Conservation (phyloP, 2,888 invertebrate species). For the Hetaerina titia region DNA sequence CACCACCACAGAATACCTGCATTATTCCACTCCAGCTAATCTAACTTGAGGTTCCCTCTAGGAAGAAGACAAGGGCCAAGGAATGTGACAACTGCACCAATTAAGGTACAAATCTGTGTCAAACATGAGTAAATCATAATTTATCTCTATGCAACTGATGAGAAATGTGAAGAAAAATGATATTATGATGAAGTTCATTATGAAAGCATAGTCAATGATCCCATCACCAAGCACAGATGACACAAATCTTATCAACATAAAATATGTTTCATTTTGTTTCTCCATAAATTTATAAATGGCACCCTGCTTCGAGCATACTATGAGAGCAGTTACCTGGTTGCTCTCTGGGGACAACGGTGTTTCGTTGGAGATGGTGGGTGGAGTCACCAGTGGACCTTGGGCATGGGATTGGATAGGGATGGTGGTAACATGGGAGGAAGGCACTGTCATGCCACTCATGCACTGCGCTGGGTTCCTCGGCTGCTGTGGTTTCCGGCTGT, state of each 20-base stretch:
- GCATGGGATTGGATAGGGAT: conserved; percentile 62
- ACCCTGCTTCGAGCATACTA: conserved; percentile 55
- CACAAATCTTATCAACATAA: conserved; percentile 6
- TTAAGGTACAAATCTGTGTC: neutral
- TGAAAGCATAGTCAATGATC: conserved; percentile 22
- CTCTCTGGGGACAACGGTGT: conserved; percentile 66
- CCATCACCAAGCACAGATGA: conserved; percentile 24
- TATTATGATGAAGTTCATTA: conserved; percentile 23
- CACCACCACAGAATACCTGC: conserved; percentile 61
- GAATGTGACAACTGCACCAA: conserved; percentile 20
- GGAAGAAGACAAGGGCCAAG: conserved; percentile 13
- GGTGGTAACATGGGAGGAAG: conserved; percentile 60
- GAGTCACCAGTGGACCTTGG: conserved; percentile 62
- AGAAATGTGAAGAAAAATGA: conserved; percentile 48
- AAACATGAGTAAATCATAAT: neutral
- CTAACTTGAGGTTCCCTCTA: conserved; percentile 16
- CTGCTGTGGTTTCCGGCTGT: conserved; percentile 60
- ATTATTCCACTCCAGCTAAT: conserved; percentile 15
- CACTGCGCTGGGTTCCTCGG: conserved; percentile 61
- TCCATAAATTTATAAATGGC: conserved; percentile 28
- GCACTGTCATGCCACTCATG: conserved; percentile 67
- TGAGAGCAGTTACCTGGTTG: conserved; percentile 65
- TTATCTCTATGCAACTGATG: neutral
- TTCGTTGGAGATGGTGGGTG: conserved; percentile 55
- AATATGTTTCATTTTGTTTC: neutral